Base-by-base conservation (phyloP, 2,888 invertebrate species). In the Ochlodes sylvanus region DNA sequence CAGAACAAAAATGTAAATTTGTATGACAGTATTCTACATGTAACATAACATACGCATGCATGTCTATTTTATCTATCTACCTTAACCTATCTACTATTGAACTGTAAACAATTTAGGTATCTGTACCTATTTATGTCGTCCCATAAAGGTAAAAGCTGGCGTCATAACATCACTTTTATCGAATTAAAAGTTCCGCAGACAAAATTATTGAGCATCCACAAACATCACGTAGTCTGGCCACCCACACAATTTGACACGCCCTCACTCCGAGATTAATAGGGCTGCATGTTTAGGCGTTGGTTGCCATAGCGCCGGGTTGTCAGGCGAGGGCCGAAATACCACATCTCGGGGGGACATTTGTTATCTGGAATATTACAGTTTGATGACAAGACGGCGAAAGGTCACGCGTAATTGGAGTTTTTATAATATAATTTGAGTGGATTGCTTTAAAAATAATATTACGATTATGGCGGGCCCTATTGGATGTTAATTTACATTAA, bases 261-360 rank as follows among this genome's bases (percentile, higher is more conserved):
- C 89, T 88, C 78, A 79, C 86, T 76, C 76, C 73, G 89, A 90
- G 92, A 92, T 91, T 92, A 90, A 91, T 92, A 88, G 88, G 86
- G 86, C 83, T 75, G 76, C 75, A 75, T 92, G 92, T 92, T 91
- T 92, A 88, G 89, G 81, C 84, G 78, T 74, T 80, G 81, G 91
- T 92, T 83, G 84, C 82, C 88, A 91, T 91, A 82, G 88, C 85
- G 83, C 77, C 84, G 78, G 73, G n/a, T 5, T 5, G 27, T 27
- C 27, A 27, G 80, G 87, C 87, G 86, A 83, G 82, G 79, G 79
- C 79, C 79, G 80, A 89, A 92, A 92, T 91, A 83, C 86, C 90
- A 90, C 90, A 90, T 92, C 92, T 91, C 92, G 71, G 73, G 92
- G 91, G 92, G 75, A 83, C 77, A 74, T 87, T 86, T 78, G 72